Evolutionary conservation across 1,140 invertebrate species (phyloP).

Genomic region (Heliconius hewitsoni): DNA sequence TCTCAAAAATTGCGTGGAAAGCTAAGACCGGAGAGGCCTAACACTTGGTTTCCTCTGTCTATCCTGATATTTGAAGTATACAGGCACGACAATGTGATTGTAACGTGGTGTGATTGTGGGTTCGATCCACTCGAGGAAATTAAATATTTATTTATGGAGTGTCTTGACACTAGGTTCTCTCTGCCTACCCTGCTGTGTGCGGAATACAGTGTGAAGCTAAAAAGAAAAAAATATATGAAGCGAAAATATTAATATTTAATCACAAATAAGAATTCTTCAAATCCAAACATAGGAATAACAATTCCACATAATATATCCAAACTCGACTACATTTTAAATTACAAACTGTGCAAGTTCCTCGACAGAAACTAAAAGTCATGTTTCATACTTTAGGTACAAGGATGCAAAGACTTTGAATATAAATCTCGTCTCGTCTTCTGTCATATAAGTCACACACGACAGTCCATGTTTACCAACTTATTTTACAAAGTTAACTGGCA

Average conservation of each 20-base stretch:
- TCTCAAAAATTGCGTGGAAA: no score
- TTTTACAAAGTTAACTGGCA: conserved; percentile 35
- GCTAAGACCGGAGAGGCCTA: no score
- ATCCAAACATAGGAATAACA: neutral
- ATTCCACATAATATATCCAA: neutral
- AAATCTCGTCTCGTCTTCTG: conserved; percentile 45
- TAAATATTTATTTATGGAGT: no score
- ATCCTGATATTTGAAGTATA: no score
- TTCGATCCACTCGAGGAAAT: no score
- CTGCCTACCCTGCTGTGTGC: no score
- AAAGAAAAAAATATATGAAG: no score
- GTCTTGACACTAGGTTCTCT: no score
- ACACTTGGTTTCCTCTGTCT: no score
- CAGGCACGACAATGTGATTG: no score
- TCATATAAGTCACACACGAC: conserved; percentile 58
- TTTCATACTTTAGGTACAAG: conserved; percentile 47
- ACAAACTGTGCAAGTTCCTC: conserved; percentile 37
- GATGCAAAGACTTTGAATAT: conserved; percentile 51
- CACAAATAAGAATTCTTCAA: neutral
- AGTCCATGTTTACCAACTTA: conserved; percentile 63
- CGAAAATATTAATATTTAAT: neutral
- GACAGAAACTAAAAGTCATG: conserved; percentile 51
- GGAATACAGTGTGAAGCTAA: no score
- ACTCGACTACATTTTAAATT: conserved; percentile 31
- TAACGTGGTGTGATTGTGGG: no score